Conservation (phyloP, 2,113 vertebrate genomes). For the Rostratula benghalensis region DNA sequence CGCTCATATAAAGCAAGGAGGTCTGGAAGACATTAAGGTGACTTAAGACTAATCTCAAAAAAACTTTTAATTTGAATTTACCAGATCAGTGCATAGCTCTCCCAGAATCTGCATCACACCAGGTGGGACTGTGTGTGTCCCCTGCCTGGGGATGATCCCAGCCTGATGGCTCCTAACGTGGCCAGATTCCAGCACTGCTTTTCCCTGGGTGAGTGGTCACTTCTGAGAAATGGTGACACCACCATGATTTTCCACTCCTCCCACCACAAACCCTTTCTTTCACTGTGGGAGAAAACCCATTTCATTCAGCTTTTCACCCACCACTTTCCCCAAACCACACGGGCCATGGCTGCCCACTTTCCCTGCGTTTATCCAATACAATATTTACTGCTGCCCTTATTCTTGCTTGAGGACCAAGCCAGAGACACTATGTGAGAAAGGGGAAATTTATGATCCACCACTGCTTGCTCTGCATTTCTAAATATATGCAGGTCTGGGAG, state of each 20-base stretch:
- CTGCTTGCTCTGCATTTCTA: background rate
- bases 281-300: background rate
- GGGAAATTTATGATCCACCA: background rate
- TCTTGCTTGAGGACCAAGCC: background rate
- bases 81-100: accelerated
- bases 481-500: background rate
- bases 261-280: background rate
- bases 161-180: background rate
- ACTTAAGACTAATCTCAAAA: background rate
- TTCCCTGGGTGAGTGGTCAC: background rate
- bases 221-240: background rate
- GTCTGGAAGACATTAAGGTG: background rate
- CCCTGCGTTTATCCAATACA: background rate
- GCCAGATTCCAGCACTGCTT: background rate
- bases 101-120: background rate
- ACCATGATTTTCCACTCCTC: background rate
- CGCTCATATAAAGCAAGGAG: background rate
- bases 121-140: no score
- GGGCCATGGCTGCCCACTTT: background rate
- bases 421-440: background rate
- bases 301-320: background rate
- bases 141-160: background rate
- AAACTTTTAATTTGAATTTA: background rate
- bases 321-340: background rate
- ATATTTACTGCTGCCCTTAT: background rate